These are phyloP conservation scores for Vesta saturnalis DNA, from an alignment of 2,888 invertebrate species.

Conservation along the genomic window DNA sequence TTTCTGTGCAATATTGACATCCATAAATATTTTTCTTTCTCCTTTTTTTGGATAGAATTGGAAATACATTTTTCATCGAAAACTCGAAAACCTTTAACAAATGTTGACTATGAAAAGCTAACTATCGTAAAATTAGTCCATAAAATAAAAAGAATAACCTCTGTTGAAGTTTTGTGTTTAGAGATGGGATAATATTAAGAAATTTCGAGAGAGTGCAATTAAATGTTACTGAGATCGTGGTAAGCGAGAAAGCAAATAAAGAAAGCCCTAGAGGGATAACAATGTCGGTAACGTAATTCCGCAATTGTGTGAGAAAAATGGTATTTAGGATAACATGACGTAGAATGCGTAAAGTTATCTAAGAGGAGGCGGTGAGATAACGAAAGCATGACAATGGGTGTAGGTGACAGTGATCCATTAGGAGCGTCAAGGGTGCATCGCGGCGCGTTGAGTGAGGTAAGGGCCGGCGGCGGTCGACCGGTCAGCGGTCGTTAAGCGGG, in stretches of 20 bases:
- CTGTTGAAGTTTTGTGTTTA: too few species aligned
- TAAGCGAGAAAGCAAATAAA: conserved; percentile 2
- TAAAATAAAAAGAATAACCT: too few species aligned
- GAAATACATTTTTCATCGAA: too few species aligned
- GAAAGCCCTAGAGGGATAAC: conserved; percentile 1
- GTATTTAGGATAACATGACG: conserved; percentile 22
- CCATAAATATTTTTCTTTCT: background rate
- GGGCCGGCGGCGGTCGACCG: conserved; percentile 49
- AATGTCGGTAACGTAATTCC: background rate
- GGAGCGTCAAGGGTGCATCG: conserved; percentile 45
- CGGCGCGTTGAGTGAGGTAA: conserved; percentile 46
- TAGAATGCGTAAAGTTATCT: conserved; percentile 37
- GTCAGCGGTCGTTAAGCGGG: conserved; percentile 51
- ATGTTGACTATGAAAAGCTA: too few species aligned
- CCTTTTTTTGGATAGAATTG: too few species aligned
- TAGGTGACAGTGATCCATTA: conserved; percentile 51
- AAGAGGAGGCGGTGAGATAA: conserved; percentile 41
- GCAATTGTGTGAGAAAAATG: conserved; percentile 14
- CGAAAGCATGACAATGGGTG: conserved; percentile 43
- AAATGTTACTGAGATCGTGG: background rate
- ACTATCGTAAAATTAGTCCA: too few species aligned
- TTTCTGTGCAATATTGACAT: too few species aligned
- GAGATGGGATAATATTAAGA: background rate
- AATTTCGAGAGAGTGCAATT: background rate
- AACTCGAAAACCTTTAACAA: too few species aligned